Conservation (phyloP, 2,113 vertebrate genomes). For the Coregonus clupeaformis region DNA sequence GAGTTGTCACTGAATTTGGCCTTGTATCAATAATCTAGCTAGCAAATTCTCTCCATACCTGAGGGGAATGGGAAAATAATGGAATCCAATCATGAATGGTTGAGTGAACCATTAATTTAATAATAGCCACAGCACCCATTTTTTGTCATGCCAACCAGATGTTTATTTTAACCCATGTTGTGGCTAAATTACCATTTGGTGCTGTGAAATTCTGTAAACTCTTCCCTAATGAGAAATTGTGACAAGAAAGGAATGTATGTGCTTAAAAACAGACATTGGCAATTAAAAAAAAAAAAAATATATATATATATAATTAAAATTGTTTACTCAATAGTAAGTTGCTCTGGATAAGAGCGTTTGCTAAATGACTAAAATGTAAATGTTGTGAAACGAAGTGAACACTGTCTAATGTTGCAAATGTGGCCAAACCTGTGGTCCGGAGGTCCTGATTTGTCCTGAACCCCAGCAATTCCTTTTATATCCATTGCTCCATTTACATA, state of each 20-base stretch:
- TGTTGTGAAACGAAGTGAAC: no score
- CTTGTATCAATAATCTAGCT: background rate
- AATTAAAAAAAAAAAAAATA: background rate
- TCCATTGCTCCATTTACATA: background rate
- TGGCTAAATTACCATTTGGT: conserved; percentile 4
- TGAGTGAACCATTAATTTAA: conserved; percentile 34
- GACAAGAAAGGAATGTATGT: no score
- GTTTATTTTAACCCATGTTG: conserved; percentile 5
- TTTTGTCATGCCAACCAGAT: conserved; percentile 2
- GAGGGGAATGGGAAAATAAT: no score
- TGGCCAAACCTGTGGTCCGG: background rate
- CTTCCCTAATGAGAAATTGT: background rate
- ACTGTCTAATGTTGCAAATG: no score
- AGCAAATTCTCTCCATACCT: background rate
- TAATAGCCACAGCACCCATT: conserved; percentile 20
- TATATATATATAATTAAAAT: no score
- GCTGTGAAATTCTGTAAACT: background rate
- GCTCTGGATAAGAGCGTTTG: no score
- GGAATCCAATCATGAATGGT: conserved; percentile 1
- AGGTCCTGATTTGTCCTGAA: background rate
- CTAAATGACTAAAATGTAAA: no score
- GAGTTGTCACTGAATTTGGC: background rate
- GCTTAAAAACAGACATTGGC: background rate
- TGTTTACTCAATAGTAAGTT: no score
- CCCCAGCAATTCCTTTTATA: background rate